Evolutionary conservation across 2,113 vertebrate species (phyloP).

Genomic region (Caretta caretta): DNA sequence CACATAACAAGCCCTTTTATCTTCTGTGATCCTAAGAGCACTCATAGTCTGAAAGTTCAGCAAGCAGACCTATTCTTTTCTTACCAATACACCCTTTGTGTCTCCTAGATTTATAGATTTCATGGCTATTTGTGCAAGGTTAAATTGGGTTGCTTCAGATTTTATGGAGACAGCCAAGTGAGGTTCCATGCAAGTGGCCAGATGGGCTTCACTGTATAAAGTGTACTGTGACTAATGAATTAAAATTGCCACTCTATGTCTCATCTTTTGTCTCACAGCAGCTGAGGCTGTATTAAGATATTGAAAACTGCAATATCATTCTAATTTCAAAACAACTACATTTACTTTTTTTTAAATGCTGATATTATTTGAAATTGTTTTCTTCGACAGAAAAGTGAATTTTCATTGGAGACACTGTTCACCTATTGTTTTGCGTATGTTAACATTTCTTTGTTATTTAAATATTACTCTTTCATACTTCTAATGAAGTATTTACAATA

Average conservation of each 20-base stretch:
- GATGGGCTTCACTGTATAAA: conserved; percentile 72
- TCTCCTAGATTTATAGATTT: conserved; percentile 77
- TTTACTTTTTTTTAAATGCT: neutral
- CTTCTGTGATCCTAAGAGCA: conserved; percentile 50
- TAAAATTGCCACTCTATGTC: conserved; percentile 67
- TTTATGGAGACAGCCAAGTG: conserved; percentile 69
- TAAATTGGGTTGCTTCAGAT: conserved; percentile 71
- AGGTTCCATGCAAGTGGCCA: conserved; percentile 62
- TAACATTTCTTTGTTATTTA: neutral
- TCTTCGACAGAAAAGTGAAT: neutral
- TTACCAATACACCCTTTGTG: conserved; percentile 64
- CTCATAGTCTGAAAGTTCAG: conserved; percentile 62
- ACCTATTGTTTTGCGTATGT: neutral
- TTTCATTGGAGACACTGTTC: neutral
- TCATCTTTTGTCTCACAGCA: conserved; percentile 68
- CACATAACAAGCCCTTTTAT: conserved; percentile 63
- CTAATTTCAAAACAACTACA: conserved; percentile 58
- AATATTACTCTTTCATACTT: neutral
- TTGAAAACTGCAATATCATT: conserved; percentile 54
- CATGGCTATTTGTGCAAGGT: conserved; percentile 76
- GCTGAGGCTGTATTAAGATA: conserved; percentile 72
- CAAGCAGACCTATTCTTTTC: conserved; percentile 64
- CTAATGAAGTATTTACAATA: neutral
- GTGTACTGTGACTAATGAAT: conserved; percentile 85
- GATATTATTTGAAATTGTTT: neutral